Percentiles rank a stretch among this genome's conserved stretches.
These are phyloP conservation scores for Mamestra configurata DNA, from an alignment of 1,140 invertebrate species.

Conservation along the genomic window DNA sequence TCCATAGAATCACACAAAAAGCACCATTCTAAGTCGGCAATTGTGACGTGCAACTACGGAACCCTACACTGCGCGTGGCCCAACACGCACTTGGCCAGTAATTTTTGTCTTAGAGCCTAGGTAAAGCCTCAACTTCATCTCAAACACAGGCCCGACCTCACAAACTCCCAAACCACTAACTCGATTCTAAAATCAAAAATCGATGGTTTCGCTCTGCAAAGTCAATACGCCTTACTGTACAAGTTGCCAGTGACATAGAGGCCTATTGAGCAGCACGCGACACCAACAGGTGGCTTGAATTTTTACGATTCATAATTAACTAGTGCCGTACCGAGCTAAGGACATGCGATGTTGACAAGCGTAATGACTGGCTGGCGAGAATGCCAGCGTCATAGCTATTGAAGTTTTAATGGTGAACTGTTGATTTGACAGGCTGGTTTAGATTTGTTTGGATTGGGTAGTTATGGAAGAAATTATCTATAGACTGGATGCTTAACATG, in stretches of 20 bases:
- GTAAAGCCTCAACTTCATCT: too few species aligned
- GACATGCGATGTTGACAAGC: slow-evolving; percentile 10
- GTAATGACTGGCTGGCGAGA: slow-evolving; percentile 7
- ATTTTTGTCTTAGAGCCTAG: too few species aligned
- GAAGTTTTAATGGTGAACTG: background rate
- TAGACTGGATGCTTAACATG: too few species aligned
- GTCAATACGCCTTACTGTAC: slow-evolving; percentile 11
- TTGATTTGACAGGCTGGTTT: background rate
- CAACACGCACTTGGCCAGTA: too few species aligned
- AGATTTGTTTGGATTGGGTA: too few species aligned
- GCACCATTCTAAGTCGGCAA: too few species aligned
- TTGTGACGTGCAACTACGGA: too few species aligned
- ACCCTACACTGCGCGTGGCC: too few species aligned
- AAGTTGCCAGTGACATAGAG: slow-evolving; percentile 16
- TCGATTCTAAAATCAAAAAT: background rate
- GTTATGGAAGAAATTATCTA: too few species aligned
- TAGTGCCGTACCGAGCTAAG: background rate
- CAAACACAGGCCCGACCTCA: too few species aligned
- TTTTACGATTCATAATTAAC: slow-evolving; percentile 53
- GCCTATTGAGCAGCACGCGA: slow-evolving; percentile 34
- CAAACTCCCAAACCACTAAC: background rate
- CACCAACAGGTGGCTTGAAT: slow-evolving; percentile 52
- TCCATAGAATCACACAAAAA: too few species aligned
- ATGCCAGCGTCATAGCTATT: background rate
- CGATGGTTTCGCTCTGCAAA: background rate